A percentile compares a stretch with the other conserved stretches of the same genome.
Evolutionary conservation across 2,888 invertebrate genomes (phyloP).

Genomic region (Corythucha ciliata): DNA sequence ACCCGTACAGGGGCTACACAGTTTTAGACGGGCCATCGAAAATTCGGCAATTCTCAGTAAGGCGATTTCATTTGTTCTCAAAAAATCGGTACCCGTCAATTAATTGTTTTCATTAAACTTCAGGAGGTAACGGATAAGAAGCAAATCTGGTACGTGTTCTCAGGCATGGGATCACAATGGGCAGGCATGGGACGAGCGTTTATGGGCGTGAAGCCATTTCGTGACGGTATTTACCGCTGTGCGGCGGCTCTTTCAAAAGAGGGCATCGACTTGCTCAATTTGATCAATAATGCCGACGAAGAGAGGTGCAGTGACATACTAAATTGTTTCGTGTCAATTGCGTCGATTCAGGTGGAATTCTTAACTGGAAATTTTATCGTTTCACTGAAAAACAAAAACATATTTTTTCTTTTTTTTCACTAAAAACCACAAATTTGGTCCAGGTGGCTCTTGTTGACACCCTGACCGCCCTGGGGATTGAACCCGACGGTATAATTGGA

Average conservation of each 20-base stretch:
- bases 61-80: constrained; percentile 9
- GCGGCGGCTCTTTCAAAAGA: constrained; percentile 67
- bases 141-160: constrained; percentile 90
- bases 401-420: too few species aligned
- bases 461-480: constrained; percentile 61
- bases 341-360: constrained; percentile 69
- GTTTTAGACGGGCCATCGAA: constrained; percentile 50
- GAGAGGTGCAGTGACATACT: constrained; percentile 71
- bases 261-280: constrained; percentile 69
- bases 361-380: background rate
- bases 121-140: constrained; percentile 48
- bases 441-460: constrained; percentile 94
- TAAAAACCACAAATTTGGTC: constrained; percentile 1
- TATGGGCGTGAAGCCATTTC: constrained; percentile 73
- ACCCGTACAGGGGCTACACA: constrained; percentile 71
- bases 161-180: constrained; percentile 99
- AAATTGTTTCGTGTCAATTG: constrained; percentile 87
- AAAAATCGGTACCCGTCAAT: too few species aligned
- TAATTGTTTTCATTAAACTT: background rate
- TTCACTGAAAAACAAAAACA: too few species aligned
- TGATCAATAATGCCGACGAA: constrained; percentile 67
- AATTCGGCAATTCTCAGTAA: constrained; percentile 47
- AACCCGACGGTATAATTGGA: constrained; percentile 90
- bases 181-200: constrained; percentile 86
- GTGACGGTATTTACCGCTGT: constrained; percentile 57